Percentiles rank a stretch among this genome's conserved stretches.
Evolutionary conservation across 2,888 invertebrate genomes (phyloP).

Genomic region (Entomobrya proxima): DNA sequence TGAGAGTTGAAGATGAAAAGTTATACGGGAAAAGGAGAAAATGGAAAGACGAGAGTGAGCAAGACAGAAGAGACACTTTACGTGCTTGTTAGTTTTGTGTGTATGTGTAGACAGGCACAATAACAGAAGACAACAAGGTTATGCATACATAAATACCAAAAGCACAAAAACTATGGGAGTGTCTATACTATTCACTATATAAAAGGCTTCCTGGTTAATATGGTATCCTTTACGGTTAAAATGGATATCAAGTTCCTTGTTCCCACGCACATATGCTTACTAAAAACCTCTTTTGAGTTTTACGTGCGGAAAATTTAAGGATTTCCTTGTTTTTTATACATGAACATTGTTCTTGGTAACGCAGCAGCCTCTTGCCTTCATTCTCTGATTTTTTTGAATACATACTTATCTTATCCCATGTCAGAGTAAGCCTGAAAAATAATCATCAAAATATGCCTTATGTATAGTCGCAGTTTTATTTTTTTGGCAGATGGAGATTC

Average conservation of each 20-base stretch:
- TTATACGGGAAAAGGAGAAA: neutral
- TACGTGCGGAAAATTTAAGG: neutral
- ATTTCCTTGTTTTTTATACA: neutral
- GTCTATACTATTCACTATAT: neutral
- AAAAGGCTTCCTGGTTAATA: neutral
- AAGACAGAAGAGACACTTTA: conserved; percentile 30
- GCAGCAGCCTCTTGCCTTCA: too few species aligned
- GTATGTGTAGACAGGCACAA: neutral
- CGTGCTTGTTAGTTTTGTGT: conserved; percentile 35
- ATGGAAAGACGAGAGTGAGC: neutral
- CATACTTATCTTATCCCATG: too few species aligned
- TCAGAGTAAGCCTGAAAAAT: too few species aligned
- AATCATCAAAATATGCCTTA: too few species aligned
- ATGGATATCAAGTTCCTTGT: neutral
- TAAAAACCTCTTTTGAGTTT: neutral
- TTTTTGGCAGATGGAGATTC: neutral
- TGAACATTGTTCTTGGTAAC: neutral
- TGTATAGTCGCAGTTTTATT: too few species aligned
- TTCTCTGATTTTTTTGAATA: too few species aligned
- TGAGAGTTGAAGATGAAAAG: conserved; percentile 54
- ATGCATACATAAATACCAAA: conserved; percentile 1
- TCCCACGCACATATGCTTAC: neutral
- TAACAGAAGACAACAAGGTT: conserved; percentile 6
- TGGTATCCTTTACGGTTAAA: too few species aligned
- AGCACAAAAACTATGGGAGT: neutral